phyloP scores from a whole-genome alignment of 2,113 vertebrate species.

The Cyanocitta stelleri region DNA sequence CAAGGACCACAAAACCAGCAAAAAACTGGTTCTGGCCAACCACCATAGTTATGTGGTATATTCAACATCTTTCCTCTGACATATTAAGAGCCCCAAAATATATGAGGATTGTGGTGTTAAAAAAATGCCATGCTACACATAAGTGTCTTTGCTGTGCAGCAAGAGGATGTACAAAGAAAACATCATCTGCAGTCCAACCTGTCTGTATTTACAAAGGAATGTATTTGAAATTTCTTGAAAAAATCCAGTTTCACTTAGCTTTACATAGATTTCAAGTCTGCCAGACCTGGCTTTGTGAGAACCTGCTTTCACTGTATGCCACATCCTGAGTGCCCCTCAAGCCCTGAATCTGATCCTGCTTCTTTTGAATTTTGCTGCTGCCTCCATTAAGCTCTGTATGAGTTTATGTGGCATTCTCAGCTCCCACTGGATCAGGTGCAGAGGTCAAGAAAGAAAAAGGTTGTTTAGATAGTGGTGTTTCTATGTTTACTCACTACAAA shows the following conservation, averaged over 20 bases:
- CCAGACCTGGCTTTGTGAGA: neutral
- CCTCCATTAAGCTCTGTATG: neutral
- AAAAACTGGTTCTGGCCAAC: neutral
- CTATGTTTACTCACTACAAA: neutral
- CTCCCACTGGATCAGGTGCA: neutral
- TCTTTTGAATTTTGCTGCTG: neutral
- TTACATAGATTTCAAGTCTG: neutral
- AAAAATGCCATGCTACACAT: fast-evolving
- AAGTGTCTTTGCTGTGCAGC: neutral
- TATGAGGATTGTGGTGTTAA: neutral
- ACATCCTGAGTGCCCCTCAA: neutral
- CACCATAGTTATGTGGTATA: neutral
- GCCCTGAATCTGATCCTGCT: neutral
- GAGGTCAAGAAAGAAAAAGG: neutral
- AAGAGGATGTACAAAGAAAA: neutral
- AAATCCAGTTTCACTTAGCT: neutral
- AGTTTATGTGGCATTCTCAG: neutral
- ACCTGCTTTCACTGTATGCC: neutral
- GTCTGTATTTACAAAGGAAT: neutral
- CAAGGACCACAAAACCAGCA: neutral
- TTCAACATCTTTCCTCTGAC: neutral
- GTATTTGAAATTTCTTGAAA: neutral
- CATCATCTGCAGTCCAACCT: neutral
- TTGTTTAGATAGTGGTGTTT: neutral
- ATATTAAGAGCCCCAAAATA: neutral